Percentiles rank a stretch among this genome's conserved stretches.
Conservation (phyloP, 2,113 vertebrate genomes). For the Perca fluviatilis region DNA sequence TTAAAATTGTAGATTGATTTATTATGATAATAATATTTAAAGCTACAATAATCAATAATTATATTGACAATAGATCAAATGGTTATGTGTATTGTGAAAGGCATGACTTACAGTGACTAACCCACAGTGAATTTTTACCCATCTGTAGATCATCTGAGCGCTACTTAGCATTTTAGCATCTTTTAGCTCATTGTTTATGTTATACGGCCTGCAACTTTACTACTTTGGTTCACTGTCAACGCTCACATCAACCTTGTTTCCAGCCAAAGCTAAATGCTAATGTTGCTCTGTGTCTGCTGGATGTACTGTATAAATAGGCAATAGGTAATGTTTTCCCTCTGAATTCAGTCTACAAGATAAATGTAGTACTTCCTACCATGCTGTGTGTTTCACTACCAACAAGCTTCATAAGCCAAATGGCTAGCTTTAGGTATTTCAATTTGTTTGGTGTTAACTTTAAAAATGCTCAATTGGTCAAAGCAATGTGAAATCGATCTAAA, state of each 20-base stretch:
- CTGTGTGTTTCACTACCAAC: not conserved
- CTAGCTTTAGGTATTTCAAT: not conserved
- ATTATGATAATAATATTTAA: not conserved
- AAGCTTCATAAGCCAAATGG: not conserved
- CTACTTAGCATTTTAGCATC: no score
- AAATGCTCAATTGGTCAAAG: not conserved
- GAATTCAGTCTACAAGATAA: no score
- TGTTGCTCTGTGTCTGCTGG: not conserved
- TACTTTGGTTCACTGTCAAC: no score
- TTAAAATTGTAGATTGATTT: no score
- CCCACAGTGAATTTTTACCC: not conserved
- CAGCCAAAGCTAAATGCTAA: not conserved
- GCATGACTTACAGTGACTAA: not conserved
- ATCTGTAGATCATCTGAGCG: not conserved
- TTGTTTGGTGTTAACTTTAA: not conserved
- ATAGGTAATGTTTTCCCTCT: not conserved
- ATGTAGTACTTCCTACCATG: not conserved
- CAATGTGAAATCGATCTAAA: rapidly evolving
- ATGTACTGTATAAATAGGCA: not conserved
- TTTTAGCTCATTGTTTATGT: no score
- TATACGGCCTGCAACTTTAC: no score
- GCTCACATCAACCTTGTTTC: not conserved
- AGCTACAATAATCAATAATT: not conserved
- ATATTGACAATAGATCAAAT: not conserved
- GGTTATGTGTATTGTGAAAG: not conserved